Conservation (phyloP, 2,888 invertebrate genomes). For the Hyppa rectilinea region DNA sequence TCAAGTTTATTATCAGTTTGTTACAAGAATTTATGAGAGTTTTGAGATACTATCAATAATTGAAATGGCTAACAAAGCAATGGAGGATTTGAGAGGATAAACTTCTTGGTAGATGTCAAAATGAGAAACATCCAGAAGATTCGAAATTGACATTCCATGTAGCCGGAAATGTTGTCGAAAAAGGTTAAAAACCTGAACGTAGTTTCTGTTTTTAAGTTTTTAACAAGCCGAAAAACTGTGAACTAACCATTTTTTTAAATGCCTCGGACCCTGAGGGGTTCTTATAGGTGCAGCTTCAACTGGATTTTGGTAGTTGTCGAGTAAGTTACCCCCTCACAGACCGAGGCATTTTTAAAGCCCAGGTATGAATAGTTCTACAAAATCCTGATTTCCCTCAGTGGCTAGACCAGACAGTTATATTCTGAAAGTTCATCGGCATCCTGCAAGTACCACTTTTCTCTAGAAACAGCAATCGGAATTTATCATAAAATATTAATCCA, state of each 20-base stretch:
- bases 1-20: slow-evolving; percentile 35
- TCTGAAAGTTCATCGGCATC: background rate
- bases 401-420: background rate
- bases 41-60: slow-evolving; percentile 10
- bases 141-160: slow-evolving; percentile 4
- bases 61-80: no score
- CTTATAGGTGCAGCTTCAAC: no score
- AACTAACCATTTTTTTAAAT: no score
- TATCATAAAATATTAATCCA: slow-evolving; percentile 15
- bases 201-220: background rate
- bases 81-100: background rate
- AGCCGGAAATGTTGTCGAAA: slow-evolving; percentile 18
- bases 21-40: slow-evolving; percentile 1
- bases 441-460: no score
- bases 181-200: slow-evolving; percentile 3
- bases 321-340: no score
- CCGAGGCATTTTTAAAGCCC: background rate
- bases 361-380: background rate
- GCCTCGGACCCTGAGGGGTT: no score
- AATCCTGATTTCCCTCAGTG: background rate
- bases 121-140: background rate
- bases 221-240: no score
- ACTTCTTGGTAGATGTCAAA: background rate
- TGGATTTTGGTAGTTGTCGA: no score
- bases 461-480: background rate